Evolutionary conservation across 1,140 invertebrate species (phyloP).

Genomic region (Metaphire vulgaris): DNA sequence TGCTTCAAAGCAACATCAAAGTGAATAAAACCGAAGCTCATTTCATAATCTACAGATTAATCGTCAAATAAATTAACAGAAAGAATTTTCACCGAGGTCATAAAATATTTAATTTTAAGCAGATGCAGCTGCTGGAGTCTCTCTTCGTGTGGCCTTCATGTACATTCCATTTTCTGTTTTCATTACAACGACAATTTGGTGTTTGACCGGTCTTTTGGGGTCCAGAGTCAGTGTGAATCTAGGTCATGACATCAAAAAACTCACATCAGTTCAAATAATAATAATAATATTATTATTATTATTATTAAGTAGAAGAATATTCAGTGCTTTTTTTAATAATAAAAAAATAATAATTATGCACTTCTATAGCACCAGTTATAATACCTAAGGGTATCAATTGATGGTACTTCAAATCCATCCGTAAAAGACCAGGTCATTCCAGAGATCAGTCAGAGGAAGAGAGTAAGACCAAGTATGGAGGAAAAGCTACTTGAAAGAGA

Average conservation of each 20-base stretch:
- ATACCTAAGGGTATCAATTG: background rate
- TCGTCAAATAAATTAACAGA: too few relatives aligned
- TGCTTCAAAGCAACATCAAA: too few relatives aligned
- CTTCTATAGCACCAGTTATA: background rate
- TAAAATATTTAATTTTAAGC: too few relatives aligned
- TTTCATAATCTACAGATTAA: too few relatives aligned
- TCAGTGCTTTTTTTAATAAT: background rate
- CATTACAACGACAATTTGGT: constrained; percentile 15
- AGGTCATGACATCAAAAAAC: background rate
- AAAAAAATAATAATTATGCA: background rate
- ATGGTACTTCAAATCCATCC: background rate
- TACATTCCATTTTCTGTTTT: constrained; percentile 21
- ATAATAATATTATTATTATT: background rate
- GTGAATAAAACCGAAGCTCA: too few relatives aligned
- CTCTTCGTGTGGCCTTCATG: constrained; percentile 14
- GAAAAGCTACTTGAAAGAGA: too few relatives aligned
- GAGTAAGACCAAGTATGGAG: too few relatives aligned
- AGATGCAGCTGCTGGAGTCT: too few relatives aligned
- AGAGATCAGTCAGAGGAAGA: too few relatives aligned
- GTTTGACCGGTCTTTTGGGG: background rate
- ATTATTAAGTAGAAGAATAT: background rate
- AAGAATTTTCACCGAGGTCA: too few relatives aligned
- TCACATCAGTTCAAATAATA: background rate
- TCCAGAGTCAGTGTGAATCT: constrained; percentile 7
- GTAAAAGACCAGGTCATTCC: too few relatives aligned